Conservation (phyloP, 2,797 vertebrate genomes). For the Oophaga sylvatica region DNA sequence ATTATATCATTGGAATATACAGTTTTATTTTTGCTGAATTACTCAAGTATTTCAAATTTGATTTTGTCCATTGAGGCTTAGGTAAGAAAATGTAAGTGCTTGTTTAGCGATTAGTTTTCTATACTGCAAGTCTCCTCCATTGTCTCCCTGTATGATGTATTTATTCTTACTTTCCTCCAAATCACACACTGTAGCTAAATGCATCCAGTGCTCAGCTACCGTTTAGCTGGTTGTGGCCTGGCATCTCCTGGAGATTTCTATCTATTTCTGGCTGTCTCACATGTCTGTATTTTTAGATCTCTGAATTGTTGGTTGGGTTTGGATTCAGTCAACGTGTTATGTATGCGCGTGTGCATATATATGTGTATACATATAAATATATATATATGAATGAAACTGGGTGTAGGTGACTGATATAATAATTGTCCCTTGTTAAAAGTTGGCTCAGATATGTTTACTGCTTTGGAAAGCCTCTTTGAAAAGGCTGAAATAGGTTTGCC, state of each 20-base stretch:
- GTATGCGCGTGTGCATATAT: no score
- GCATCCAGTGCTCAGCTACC: neutral
- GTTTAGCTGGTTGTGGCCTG: constrained; percentile 19
- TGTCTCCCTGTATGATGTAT: neutral
- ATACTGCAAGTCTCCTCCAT: neutral
- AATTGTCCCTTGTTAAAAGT: no score
- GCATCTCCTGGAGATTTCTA: constrained; percentile 16
- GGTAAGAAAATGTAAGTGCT: neutral
- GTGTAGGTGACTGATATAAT: no score
- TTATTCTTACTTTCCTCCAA: neutral
- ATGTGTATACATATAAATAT: no score
- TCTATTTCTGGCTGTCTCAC: constrained; percentile 49
- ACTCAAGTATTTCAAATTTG: neutral
- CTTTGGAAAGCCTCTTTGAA: no score
- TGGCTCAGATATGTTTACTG: no score
- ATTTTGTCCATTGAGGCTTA: no score
- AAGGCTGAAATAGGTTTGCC: no score
- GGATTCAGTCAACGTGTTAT: neutral
- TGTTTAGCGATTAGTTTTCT: no score
- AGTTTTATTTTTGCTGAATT: neutral
- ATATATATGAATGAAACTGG: no score
- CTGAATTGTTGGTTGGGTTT: constrained; percentile 24
- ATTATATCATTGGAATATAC: neutral
- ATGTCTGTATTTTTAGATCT: constrained; percentile 57
- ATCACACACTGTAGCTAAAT: neutral